A percentile compares a stretch with the other conserved stretches of the same genome.
These are phyloP conservation scores for Odontamblyopus lacepedii DNA, from an alignment of 2,797 vertebrate species.

Conservation along the genomic window DNA sequence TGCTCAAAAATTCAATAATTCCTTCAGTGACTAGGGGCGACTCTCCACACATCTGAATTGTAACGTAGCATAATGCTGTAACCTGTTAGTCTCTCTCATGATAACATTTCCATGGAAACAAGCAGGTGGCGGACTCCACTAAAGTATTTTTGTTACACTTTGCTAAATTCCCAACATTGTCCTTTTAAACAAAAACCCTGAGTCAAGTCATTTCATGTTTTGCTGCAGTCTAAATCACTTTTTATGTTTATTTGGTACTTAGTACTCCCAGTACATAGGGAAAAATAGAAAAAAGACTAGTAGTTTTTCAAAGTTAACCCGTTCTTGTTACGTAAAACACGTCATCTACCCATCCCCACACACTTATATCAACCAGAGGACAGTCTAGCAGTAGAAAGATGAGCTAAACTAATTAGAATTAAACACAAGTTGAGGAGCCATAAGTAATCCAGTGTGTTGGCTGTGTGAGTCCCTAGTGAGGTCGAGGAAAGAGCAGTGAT, in stretches of 20 bases:
- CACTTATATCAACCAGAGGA: constrained; percentile 28
- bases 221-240: not conserved
- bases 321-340: not conserved
- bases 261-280: no score
- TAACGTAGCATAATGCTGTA: no score
- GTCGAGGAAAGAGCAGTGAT: constrained; percentile 81
- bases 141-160: no score
- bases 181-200: not conserved
- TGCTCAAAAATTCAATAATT: no score
- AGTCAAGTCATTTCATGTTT: not conserved
- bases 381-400: constrained; percentile 42
- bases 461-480: constrained; percentile 76
- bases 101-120: no score
- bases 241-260: not conserved
- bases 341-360: constrained; percentile 16
- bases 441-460: constrained; percentile 61
- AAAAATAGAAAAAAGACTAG: no score
- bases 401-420: constrained; percentile 59
- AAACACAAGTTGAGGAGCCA: constrained; percentile 64
- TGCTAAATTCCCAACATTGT: not conserved
- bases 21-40: no score
- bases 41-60: no score
- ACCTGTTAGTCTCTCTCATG: no score
- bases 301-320: not conserved
- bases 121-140: no score